phyloP scores from a whole-genome alignment of 2,888 invertebrate species.

The Anorthoa munda region DNA sequence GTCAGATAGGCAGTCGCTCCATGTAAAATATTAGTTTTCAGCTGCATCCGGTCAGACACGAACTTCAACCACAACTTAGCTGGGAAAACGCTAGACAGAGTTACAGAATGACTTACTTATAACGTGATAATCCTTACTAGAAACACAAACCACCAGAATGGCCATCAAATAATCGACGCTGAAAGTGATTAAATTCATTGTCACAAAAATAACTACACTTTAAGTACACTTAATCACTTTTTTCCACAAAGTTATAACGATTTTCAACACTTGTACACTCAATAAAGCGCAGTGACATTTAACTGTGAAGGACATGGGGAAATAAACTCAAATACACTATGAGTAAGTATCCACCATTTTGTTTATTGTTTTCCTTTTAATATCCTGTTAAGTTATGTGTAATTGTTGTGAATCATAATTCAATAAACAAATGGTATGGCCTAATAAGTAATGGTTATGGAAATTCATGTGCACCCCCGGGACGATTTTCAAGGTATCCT shows the following conservation, averaged over 20 bases:
- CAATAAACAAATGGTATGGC: too few species aligned
- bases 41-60: too few species aligned
- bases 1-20: too few species aligned
- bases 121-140: fast-evolving
- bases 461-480: too few species aligned
- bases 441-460: too few species aligned
- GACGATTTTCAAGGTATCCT: too few species aligned
- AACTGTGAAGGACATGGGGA: neutral
- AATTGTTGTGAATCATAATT: neutral
- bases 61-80: neutral
- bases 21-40: too few species aligned
- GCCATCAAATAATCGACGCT: neutral
- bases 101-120: constrained; percentile 3
- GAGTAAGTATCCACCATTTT: neutral
- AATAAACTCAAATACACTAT: neutral
- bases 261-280: neutral
- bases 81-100: neutral
- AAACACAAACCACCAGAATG: constrained; percentile 5
- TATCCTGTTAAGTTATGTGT: neutral
- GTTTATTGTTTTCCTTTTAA: constrained; percentile 8
- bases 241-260: neutral
- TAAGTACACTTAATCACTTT: neutral
- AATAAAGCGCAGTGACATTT: neutral
- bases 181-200: neutral
- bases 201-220: neutral